A percentile compares a stretch with the other conserved stretches of the same genome.
These are phyloP conservation scores for Sus scrofa DNA, from an alignment of 2,113 vertebrate species.

Conservation along the genomic window DNA sequence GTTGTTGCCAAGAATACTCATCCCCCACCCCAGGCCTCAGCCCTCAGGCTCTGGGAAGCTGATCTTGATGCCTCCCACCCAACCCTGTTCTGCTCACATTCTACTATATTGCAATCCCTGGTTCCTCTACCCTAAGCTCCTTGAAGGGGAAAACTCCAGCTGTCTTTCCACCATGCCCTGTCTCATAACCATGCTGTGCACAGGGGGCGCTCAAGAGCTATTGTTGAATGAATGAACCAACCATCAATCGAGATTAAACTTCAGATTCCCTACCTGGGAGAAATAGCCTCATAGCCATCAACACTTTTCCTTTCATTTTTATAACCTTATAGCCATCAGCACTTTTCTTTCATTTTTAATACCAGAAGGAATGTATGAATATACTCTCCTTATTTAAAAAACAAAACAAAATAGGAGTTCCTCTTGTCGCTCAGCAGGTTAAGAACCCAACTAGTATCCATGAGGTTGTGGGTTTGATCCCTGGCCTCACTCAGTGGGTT, in stretches of 20 bases:
- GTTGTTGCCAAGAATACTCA: not conserved
- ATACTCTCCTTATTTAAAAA: conserved; percentile 1
- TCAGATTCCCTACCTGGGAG: not conserved
- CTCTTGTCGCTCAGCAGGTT: too few relatives aligned
- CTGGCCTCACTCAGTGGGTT: too few relatives aligned
- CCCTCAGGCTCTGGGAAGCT: not conserved
- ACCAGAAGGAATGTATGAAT: not conserved
- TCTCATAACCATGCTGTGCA: not conserved
- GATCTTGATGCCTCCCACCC: not conserved
- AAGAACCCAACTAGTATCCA: too few relatives aligned
- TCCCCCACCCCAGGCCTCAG: not conserved
- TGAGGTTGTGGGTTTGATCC: too few relatives aligned
- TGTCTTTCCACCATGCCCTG: not conserved
- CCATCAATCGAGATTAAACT: not conserved
- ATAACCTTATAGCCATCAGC: not conserved
- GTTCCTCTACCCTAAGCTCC: not conserved
- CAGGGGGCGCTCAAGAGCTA: not conserved
- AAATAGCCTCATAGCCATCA: not conserved
- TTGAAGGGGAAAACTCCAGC: not conserved
- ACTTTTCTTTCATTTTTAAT: conserved; percentile 55
- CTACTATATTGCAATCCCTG: not conserved
- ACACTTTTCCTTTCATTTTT: conserved; percentile 25
- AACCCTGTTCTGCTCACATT: not conserved
- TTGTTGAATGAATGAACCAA: not conserved
- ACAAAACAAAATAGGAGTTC: not conserved